These are phyloP conservation scores for Lymantria monacha DNA, from an alignment of 2,888 invertebrate genomes.

Conservation along the genomic window DNA sequence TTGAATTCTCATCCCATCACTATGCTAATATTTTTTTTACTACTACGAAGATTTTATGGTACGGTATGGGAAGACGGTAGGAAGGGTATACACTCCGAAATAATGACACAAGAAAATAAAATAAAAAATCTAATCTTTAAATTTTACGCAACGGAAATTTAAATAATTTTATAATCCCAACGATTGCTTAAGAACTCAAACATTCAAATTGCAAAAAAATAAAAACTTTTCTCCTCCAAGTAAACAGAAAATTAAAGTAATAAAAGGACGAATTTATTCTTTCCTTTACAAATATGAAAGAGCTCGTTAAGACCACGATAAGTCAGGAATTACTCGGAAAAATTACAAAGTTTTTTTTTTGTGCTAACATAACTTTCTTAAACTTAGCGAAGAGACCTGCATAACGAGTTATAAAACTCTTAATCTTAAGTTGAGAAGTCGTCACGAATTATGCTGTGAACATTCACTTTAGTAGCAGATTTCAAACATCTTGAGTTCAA, in stretches of 20 bases:
- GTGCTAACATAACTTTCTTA: neutral
- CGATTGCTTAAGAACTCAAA: neutral
- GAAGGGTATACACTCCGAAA: too few relatives aligned
- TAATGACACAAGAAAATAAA: too few relatives aligned
- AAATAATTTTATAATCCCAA: neutral
- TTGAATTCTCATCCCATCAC: too few relatives aligned
- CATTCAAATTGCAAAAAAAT: neutral
- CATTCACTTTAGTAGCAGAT: constrained; percentile 5
- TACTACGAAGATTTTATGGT: too few relatives aligned
- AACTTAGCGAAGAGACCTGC: neutral
- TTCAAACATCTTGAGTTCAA: constrained; percentile 5
- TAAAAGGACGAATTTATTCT: neutral
- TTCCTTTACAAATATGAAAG: neutral
- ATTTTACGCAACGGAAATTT: neutral
- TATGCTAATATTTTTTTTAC: too few relatives aligned
- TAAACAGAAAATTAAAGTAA: neutral
- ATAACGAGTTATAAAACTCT: neutral
- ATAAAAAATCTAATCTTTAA: neutral
- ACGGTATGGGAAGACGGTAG: too few relatives aligned
- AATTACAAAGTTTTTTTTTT: neutral
- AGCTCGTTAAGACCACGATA: neutral
- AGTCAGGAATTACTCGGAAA: neutral
- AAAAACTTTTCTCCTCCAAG: neutral
- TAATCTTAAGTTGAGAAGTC: neutral
- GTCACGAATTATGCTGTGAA: neutral